Evolutionary conservation across 1,140 invertebrate genomes (phyloP), one percentile per base, ranked within the genome.

Genomic region (Mizuhopecten yessoensis): DNA sequence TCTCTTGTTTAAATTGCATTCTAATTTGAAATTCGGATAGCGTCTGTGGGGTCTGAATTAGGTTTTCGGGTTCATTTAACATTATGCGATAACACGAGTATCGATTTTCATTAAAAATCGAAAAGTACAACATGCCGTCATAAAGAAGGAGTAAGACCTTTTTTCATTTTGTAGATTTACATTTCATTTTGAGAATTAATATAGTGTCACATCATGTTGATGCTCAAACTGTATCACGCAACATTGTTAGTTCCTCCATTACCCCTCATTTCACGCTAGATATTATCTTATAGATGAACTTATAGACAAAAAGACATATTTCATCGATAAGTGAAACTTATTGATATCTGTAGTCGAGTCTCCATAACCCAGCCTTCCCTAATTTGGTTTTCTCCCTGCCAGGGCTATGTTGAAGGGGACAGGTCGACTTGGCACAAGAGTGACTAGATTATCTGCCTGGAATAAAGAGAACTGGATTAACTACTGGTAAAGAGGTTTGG

Each of bases 61-160:
- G 1, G 57, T 75, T 75, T n/a, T 75, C 23, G 57, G 57, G 57
- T 75, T 75, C 57, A 75, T 75, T 75, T 29, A 75, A 75, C 57
- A 75, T 75, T n/a, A 29, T 75, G 57, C 57, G 57, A 75, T 75
- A 75, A 75, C 23, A 17, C 57, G 57, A 29, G 57, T 75, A 75
- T 75, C 57, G 57, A 75, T 75, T 75, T 75, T 75, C 57, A 75
- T 75, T 75, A 75, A 75, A 75, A 75, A 75, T 75, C 57, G 57
- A 75, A 75, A 75, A 75, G 57, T 75, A 75, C 57, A 75, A 75
- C 57, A 29, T 75, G n/a, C 57, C 57, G 57, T 75, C 2, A 75
- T 75, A 75, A 75, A 75, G 23, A 29, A 75, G 23, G 23, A 7
- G 23, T 75, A 2, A 7, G n/a, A 7, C 17, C 29, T 75, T 75